Base-by-base conservation (phyloP, 1,140 invertebrate species). In the Drosophila kepulauana region DNA sequence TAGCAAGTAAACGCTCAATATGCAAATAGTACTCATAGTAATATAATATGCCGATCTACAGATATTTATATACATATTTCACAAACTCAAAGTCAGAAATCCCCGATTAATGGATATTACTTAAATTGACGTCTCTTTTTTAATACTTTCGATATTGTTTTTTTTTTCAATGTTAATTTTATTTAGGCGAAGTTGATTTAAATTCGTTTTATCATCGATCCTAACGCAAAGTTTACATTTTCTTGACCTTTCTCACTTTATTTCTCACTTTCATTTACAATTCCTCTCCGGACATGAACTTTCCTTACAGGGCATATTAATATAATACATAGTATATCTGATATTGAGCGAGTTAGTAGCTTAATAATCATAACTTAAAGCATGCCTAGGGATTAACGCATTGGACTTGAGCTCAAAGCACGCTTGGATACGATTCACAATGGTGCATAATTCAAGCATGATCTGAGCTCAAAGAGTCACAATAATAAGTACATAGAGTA, bases 321-420 rank as follows among this genome's bases (percentile, higher is more conserved):
- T 46, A 16, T 16, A 6, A 68, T 54, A 35, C 4, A 5, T n/a
- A 52, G 13, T 15, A n/a, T 38, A 16, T 72, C 30, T 30, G 30
- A 73, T 52, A 58, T 66, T 57, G 62, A 43, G 25, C 20, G 54
- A 49, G 70, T 75, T 75, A 75, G 72, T 75, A 56, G 57, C 56
- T 69, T 68, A 63, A 58, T 58, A 58, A 51, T 35, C 35, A 25
- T 75, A 77, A 56, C 54, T 78, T 64, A 77, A 65, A 20, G 30
- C 79, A 82, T 82, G 79, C 79, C 79, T 56, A 52, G 51, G 10
- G 61, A 62, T 75, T 63, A 70, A 35, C 6, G 15, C 7, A 67
- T 56, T 25, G 25, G 30, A 16, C 5, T 5, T 41, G 52, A 67
- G 35, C 64, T 67, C 51, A 57, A 66, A 30, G 13, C 28, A 57